phyloP scores from a whole-genome alignment of 2,797 vertebrate species.

The Alcedo quadribrachys region DNA sequence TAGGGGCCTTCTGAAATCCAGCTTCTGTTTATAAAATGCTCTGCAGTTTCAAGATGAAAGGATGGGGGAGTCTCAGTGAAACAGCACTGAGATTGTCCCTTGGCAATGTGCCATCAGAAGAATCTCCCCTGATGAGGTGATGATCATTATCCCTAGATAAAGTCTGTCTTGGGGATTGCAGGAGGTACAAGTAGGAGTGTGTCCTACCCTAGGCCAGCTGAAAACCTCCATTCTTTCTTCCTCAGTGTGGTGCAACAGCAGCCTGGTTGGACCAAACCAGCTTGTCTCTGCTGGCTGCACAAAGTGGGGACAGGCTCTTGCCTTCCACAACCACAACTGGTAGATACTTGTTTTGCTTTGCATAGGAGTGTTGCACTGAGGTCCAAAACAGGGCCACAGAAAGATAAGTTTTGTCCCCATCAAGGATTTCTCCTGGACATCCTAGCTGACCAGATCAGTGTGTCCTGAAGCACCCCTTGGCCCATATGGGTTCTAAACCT shows the following conservation, averaged over 20 bases:
- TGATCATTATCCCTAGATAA: background rate
- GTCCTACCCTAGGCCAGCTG: background rate
- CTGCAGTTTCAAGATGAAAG: background rate
- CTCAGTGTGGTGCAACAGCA: background rate
- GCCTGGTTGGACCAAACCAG: background rate
- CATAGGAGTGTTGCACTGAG: background rate
- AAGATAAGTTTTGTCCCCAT: background rate
- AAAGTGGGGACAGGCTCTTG: background rate
- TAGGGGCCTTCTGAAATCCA: background rate
- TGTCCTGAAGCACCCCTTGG: background rate
- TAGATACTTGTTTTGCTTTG: background rate
- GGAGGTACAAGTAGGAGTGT: background rate
- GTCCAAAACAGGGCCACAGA: background rate
- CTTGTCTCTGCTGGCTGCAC: background rate
- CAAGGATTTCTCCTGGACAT: background rate
- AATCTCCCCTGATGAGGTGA: background rate
- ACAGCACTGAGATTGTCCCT: background rate
- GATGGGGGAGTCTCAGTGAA: background rate
- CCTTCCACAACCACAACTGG: background rate
- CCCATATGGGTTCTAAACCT: background rate
- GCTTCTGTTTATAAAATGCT: background rate
- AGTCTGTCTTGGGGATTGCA: background rate
- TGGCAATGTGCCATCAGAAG: no score
- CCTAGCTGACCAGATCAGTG: background rate
- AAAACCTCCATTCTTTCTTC: background rate